Evolutionary conservation across 2,888 invertebrate genomes (phyloP).

Genomic region (Hipparchia semele): DNA sequence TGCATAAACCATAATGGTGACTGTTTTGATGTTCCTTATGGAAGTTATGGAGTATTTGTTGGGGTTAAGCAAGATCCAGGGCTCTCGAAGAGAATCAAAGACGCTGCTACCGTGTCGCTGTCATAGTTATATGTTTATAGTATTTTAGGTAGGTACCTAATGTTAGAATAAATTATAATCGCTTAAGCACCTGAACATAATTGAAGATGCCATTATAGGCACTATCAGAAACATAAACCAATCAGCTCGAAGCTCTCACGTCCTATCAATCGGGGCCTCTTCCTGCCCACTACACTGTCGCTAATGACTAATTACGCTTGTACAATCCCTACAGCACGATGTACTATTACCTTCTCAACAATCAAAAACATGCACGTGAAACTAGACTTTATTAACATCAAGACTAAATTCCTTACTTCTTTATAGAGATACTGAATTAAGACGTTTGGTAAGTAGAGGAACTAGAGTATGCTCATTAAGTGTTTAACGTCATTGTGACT

Average conservation of each 20-base stretch:
- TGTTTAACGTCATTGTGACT: constrained; percentile 66
- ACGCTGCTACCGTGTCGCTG: too few species aligned
- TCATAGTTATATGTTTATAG: too few species aligned
- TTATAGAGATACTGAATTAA: constrained; percentile 47
- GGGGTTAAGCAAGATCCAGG: too few species aligned
- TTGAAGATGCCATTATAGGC: constrained; percentile 1
- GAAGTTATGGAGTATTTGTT: too few species aligned
- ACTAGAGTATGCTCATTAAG: constrained; percentile 70
- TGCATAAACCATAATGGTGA: too few species aligned
- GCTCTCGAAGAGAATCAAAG: too few species aligned
- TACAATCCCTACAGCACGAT: constrained; percentile 68
- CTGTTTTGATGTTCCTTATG: too few species aligned
- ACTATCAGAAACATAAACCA: constrained; percentile 50
- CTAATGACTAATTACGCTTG: constrained; percentile 80
- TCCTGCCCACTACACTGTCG: constrained; percentile 72
- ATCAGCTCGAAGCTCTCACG: constrained; percentile 52
- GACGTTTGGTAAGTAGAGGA: constrained; percentile 57
- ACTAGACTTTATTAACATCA: constrained; percentile 47
- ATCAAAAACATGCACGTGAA: constrained; percentile 47
- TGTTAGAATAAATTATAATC: neutral
- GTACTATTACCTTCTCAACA: constrained; percentile 54
- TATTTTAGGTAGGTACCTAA: too few species aligned
- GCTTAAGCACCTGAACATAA: neutral
- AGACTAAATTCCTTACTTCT: constrained; percentile 40
- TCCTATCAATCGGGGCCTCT: constrained; percentile 71